Evolutionary conservation across 2,888 invertebrate genomes (phyloP).

Genomic region (Mylabris sibirica): DNA sequence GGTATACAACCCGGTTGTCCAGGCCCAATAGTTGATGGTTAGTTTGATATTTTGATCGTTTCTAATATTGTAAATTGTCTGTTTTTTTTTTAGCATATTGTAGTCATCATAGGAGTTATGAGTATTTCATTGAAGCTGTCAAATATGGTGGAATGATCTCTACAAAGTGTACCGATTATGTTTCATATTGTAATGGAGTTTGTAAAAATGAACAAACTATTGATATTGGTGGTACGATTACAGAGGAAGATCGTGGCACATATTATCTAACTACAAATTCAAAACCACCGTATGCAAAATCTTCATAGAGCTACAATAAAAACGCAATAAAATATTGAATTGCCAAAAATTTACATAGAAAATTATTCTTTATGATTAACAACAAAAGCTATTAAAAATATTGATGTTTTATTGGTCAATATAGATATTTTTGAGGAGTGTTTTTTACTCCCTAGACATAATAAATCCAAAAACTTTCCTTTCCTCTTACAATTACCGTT

Average conservation of each 20-base stretch:
- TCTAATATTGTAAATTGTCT: background rate
- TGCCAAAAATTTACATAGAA: too few species aligned
- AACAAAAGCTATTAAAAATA: too few species aligned
- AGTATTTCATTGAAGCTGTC: slow-evolving; percentile 28
- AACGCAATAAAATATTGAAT: background rate
- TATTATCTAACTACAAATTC: slow-evolving; percentile 29
- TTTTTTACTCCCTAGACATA: too few species aligned
- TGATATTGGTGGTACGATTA: slow-evolving; percentile 26
- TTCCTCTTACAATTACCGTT: too few species aligned
- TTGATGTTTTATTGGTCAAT: too few species aligned
- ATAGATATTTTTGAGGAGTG: too few species aligned
- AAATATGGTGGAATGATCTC: slow-evolving; percentile 15
- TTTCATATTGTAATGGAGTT: slow-evolving; percentile 15
- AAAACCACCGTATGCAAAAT: slow-evolving; percentile 20
- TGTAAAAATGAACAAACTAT: slow-evolving; percentile 23
- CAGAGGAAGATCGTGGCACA: slow-evolving; percentile 17
- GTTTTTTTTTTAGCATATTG: slow-evolving; percentile 26
- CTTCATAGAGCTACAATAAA: background rate
- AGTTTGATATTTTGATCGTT: background rate
- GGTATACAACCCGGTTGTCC: slow-evolving; percentile 28
- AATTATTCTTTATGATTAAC: too few species aligned
- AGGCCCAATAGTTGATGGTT: background rate
- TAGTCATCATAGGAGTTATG: slow-evolving; percentile 30
- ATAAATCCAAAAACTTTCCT: too few species aligned
- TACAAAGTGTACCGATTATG: slow-evolving; percentile 25